Conservation (phyloP, 2,113 vertebrate genomes). For the Arothron firmamentum region DNA sequence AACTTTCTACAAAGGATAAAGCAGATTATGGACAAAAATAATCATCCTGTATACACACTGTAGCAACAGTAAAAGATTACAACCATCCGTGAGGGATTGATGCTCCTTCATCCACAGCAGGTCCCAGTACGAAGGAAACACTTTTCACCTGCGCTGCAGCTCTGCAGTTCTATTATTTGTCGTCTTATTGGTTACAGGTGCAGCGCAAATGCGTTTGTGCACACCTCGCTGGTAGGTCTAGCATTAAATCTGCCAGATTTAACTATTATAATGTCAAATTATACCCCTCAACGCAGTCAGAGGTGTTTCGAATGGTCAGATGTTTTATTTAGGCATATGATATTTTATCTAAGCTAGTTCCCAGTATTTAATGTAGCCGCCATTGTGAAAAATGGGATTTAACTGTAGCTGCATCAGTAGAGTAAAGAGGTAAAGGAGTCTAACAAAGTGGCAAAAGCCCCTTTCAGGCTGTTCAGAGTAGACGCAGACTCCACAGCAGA, state of each 20-base stretch:
- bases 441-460: conserved; percentile 14
- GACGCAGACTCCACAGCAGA: conserved; percentile 3
- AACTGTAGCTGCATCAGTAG: neutral
- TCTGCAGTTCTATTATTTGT: neutral
- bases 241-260: neutral
- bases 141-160: neutral
- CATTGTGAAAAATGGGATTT: too few relatives aligned
- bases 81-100: conserved; percentile 2
- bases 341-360: neutral
- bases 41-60: conserved; percentile 33
- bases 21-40: conserved; percentile 53
- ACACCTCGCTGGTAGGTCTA: too few relatives aligned
- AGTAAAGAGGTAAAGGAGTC: neutral
- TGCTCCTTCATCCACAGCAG: conserved; percentile 3
- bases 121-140: too few relatives aligned
- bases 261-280: neutral
- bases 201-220: too few relatives aligned
- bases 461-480: conserved; percentile 19
- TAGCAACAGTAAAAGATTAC: conserved; percentile 36
- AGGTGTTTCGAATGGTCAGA: neutral
- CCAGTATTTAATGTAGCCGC: too few relatives aligned
- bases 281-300: neutral
- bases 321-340: neutral
- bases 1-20: conserved; percentile 45
- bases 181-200: too few relatives aligned